Conservation (phyloP, 2,888 invertebrate species). For the Lordiphosa fenestrarum region DNA sequence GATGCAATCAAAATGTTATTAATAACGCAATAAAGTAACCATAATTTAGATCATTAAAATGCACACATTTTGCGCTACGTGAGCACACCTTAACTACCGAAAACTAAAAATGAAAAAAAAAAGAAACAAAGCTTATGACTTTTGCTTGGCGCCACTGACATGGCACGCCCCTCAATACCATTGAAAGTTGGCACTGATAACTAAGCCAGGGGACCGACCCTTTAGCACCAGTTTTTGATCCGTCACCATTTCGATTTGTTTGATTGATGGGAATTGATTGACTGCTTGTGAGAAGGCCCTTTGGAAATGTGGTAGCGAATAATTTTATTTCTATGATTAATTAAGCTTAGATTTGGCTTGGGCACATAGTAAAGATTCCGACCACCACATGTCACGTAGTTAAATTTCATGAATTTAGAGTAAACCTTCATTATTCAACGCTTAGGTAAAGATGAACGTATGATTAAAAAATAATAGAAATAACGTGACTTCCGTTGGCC, state of each 20-base stretch:
- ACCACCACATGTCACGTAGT: too few species aligned
- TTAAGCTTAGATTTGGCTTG: neutral
- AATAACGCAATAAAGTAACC: constrained; percentile 73
- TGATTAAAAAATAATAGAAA: too few species aligned
- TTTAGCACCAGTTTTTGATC: too few species aligned
- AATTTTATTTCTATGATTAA: constrained; percentile 24
- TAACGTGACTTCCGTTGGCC: too few species aligned
- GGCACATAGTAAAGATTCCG: too few species aligned
- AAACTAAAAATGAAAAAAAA: constrained; percentile 15
- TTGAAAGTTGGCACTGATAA: constrained; percentile 1
- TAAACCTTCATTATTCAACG: too few species aligned
- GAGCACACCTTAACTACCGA: constrained; percentile 22
- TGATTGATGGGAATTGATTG: constrained; percentile 16
- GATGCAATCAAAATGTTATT: constrained; percentile 73
- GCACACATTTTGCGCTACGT: constrained; percentile 67
- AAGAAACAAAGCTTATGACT: constrained; percentile 29
- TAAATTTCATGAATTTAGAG: too few species aligned
- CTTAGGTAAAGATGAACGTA: too few species aligned
- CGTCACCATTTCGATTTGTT: neutral
- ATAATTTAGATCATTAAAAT: constrained; percentile 71
- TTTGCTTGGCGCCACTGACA: constrained; percentile 30
- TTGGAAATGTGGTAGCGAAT: constrained; percentile 1
- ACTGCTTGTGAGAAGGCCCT: constrained; percentile 3
- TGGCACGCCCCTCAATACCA: neutral
- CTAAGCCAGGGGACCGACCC: constrained; percentile 15